Percentiles rank a stretch among this genome's conserved stretches.
Conservation (phyloP, 2,888 invertebrate species). For the Drosophila anomalata region DNA sequence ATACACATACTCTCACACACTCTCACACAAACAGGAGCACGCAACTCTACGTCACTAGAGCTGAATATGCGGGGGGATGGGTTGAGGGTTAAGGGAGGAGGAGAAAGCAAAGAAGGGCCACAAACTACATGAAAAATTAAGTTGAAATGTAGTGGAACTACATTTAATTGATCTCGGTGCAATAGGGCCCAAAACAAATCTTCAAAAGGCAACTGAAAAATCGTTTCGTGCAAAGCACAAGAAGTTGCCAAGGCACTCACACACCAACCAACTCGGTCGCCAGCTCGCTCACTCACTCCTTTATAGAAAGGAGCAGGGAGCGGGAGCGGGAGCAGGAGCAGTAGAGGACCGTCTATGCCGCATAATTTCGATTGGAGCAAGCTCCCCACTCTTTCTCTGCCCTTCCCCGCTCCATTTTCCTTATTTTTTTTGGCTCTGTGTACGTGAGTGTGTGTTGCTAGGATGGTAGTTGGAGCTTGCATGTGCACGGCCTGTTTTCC, state of each 20-base stretch:
- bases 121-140: slow-evolving; percentile 22
- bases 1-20: slow-evolving; percentile 30
- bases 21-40: slow-evolving; percentile 33
- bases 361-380: slow-evolving; percentile 57
- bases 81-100: not conserved
- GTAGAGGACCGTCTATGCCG: slow-evolving; percentile 49
- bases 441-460: slow-evolving; percentile 13
- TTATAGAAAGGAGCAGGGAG: slow-evolving; percentile 1
- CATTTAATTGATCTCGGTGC: slow-evolving; percentile 40
- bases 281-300: slow-evolving; percentile 4
- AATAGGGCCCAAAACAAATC: slow-evolving; percentile 15
- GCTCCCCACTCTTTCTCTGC: slow-evolving; percentile 16
- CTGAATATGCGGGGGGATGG: slow-evolving; percentile 12
- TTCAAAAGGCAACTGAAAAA: slow-evolving; percentile 62
- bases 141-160: slow-evolving; percentile 28
- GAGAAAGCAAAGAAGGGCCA: not conserved
- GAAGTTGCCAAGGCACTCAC: slow-evolving; percentile 51
- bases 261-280: slow-evolving; percentile 6
- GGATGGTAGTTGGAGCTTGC: slow-evolving; percentile 32
- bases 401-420: not conserved
- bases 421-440: slow-evolving; percentile 3
- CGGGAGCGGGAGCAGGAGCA: too few relatives aligned
- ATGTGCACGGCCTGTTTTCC: slow-evolving; percentile 53
- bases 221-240: slow-evolving; percentile 78
- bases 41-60: slow-evolving; percentile 69